Evolutionary conservation across 2,888 invertebrate species (phyloP).

Genomic region (Thymelicus lineola): DNA sequence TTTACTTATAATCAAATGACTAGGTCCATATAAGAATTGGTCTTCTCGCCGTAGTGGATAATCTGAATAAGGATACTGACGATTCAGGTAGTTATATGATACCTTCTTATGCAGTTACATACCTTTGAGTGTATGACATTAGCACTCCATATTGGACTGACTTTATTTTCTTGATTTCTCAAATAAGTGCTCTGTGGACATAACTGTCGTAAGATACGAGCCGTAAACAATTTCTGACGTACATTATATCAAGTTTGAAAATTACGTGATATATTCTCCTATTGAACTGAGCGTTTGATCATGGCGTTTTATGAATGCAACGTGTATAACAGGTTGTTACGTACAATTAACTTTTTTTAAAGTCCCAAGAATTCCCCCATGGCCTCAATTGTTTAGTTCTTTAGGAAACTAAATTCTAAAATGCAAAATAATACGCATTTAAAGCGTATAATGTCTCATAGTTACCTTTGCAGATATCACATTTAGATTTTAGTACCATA

Average conservation of each 20-base stretch:
- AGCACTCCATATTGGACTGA: background rate
- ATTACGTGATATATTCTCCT: slow-evolving; percentile 2
- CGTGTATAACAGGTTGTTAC: background rate
- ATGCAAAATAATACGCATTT: too few relatives aligned
- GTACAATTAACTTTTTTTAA: too few relatives aligned
- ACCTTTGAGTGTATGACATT: background rate
- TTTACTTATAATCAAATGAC: too few relatives aligned
- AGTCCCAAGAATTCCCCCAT: too few relatives aligned
- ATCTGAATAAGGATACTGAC: background rate
- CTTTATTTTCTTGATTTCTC: slow-evolving; percentile 2
- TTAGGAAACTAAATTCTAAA: too few relatives aligned
- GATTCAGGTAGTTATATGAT: too few relatives aligned
- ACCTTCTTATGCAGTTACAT: too few relatives aligned
- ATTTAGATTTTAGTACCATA: too few relatives aligned
- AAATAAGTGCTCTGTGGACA: slow-evolving; percentile 16
- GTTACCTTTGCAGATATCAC: background rate
- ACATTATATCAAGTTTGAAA: slow-evolving; percentile 1
- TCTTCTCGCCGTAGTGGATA: background rate
- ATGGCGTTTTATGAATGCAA: too few relatives aligned
- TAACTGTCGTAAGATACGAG: slow-evolving; percentile 1
- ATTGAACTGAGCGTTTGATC: background rate
- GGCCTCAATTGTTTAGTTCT: too few relatives aligned
- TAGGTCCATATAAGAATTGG: too few relatives aligned
- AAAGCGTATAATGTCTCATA: background rate
- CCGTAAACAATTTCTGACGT: background rate